Percentiles rank a stretch among this genome's conserved stretches.
Evolutionary conservation across 2,888 invertebrate species (phyloP).

Genomic region (Scelioninae gen. 2): DNA sequence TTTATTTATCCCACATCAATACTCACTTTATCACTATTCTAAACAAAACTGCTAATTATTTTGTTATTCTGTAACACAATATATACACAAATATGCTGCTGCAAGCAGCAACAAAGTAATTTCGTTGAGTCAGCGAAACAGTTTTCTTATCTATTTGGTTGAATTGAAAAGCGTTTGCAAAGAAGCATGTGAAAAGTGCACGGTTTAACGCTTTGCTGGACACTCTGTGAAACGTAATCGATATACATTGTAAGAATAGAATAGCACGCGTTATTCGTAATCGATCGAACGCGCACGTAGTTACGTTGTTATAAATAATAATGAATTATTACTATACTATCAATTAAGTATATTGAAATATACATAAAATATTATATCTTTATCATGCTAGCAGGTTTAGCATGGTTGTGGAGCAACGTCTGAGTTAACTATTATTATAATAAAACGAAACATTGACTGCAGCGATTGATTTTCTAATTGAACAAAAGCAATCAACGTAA

Average conservation of each 20-base stretch:
- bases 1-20: too few species aligned
- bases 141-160: not conserved
- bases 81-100: too few species aligned
- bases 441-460: slow-evolving; percentile 49
- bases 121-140: not conserved
- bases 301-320: slow-evolving; percentile 56
- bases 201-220: slow-evolving; percentile 31
- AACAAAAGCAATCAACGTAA: slow-evolving; percentile 29
- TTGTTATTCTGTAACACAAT: too few species aligned
- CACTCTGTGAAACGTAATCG: slow-evolving; percentile 39
- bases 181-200: not conserved
- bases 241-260: slow-evolving; percentile 40
- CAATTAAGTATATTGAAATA: slow-evolving; percentile 54
- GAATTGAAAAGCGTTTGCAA: not conserved
- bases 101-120: too few species aligned
- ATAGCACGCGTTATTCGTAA: slow-evolving; percentile 50
- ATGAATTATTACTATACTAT: slow-evolving; percentile 45
- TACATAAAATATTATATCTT: slow-evolving; percentile 59
- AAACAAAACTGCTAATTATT: too few species aligned
- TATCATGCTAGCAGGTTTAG: slow-evolving; percentile 67
- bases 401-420: slow-evolving; percentile 63
- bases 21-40: too few species aligned
- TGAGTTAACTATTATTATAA: slow-evolving; percentile 58
- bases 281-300: slow-evolving; percentile 50
- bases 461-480: slow-evolving; percentile 30